Evolutionary conservation across 2,888 invertebrate species (phyloP), one percentile per base, ranked within the genome.

Genomic region (Lutraria lutraria): DNA sequence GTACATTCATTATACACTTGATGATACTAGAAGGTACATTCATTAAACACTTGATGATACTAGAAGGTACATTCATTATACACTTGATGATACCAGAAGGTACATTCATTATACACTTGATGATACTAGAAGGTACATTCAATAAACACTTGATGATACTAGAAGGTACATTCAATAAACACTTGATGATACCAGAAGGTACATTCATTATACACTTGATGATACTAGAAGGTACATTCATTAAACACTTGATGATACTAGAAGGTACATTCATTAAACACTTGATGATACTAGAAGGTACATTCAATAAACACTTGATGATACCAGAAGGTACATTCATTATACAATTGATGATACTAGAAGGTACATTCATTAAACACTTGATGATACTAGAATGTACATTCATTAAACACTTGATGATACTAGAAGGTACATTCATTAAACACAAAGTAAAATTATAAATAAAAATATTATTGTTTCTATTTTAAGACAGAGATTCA

Each of bases 1-100:
- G 83, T 83, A 83, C n/a, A n/a, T n/a, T n/a, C n/a, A n/a, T n/a
- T n/a, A n/a, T n/a, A n/a, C n/a, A n/a, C 90, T 95, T 10, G 88
- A 90, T 10, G 94, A 94, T 85, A 91, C 93, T 29, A 88, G 92
- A 82, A 93, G 52, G 83, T 83, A 83, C n/a, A n/a, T n/a, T n/a
- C n/a, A n/a, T n/a, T n/a, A n/a, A n/a, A n/a, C n/a, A n/a, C 90
- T 95, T 10, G 88, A 90, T 10, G 94, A 94, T 85, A 91, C 93
- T 29, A 88, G 92, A 82, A 93, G 52, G 83, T 83, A 83, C n/a
- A n/a, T n/a, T n/a, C n/a, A n/a, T n/a, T n/a, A n/a, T n/a, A n/a
- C n/a, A n/a, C 90, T 95, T 10, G 88, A 90, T 10, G 94, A 94
- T 85, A 91, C 93, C n/a, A 88, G 92, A 82, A 93, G 52, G 83